phyloP scores from a whole-genome alignment of 2,888 invertebrate genomes.

The Polylopha cassiicola region DNA sequence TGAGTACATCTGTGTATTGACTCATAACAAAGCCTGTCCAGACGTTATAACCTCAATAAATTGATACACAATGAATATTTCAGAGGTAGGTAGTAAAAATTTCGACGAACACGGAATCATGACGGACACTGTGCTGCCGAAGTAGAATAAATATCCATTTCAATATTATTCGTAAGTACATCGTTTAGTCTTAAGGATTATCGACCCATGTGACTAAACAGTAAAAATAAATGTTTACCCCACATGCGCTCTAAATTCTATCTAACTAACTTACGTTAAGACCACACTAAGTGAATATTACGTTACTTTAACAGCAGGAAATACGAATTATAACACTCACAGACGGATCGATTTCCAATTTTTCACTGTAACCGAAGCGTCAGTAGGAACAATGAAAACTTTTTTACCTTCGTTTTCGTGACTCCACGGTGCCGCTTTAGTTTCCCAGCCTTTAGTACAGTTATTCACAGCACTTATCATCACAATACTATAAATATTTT shows the following conservation, averaged over 20 bases:
- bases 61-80: too few relatives aligned
- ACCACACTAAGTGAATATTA: neutral
- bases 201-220: constrained; percentile 50
- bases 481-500: constrained; percentile 67
- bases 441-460: constrained; percentile 73
- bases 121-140: too few relatives aligned
- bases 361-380: constrained; percentile 44
- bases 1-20: constrained; percentile 16
- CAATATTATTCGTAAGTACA: constrained; percentile 17
- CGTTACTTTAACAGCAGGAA: neutral
- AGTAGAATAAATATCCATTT: too few relatives aligned
- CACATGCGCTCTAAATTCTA: constrained; percentile 14
- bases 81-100: too few relatives aligned
- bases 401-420: constrained; percentile 78
- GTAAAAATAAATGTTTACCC: constrained; percentile 18
- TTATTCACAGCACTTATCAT: constrained; percentile 76
- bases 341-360: constrained; percentile 45
- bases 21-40: constrained; percentile 14
- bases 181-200: constrained; percentile 28
- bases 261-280: neutral
- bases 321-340: constrained; percentile 3
- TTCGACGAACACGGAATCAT: too few relatives aligned
- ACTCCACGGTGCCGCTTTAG: constrained; percentile 79
- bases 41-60: constrained; percentile 21
- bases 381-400: constrained; percentile 62